Conservation (phyloP, 2,113 vertebrate genomes). For the Gila orcuttii region DNA sequence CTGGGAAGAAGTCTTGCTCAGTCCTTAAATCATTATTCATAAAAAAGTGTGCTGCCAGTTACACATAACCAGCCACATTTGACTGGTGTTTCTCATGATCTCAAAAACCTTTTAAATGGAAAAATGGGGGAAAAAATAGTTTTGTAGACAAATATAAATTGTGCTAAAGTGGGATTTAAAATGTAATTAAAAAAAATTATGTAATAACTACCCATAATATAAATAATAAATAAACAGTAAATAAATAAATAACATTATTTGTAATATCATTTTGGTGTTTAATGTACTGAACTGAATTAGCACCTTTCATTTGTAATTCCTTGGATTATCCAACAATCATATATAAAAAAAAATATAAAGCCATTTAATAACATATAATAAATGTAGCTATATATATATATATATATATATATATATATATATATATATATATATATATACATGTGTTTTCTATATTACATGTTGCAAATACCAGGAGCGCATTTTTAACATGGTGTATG, state of each 20-base stretch:
- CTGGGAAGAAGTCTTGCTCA: neutral
- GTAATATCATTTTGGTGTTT: neutral
- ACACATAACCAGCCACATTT: neutral
- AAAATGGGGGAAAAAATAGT: no score
- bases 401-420: neutral
- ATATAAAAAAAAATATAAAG: neutral
- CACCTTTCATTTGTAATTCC: neutral
- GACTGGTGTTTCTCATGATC: neutral
- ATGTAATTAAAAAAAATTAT: fast-evolving
- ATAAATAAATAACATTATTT: no score
- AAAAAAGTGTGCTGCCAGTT: neutral
- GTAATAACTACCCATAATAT: neutral
- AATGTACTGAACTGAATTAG: neutral
- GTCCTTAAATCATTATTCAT: neutral
- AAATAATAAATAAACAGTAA: no score
- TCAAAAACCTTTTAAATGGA: neutral
- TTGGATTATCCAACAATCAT: neutral
- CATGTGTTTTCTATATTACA: neutral
- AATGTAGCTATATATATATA: neutral
- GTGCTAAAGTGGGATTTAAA: neutral
- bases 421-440: neutral
- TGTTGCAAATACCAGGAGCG: neutral
- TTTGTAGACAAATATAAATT: neutral
- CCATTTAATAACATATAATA: neutral
- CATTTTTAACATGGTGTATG: neutral